A percentile compares a stretch with the other conserved stretches of the same genome.
phyloP scores from a whole-genome alignment of 2,888 invertebrate genomes.

The Plebejus anna region DNA sequence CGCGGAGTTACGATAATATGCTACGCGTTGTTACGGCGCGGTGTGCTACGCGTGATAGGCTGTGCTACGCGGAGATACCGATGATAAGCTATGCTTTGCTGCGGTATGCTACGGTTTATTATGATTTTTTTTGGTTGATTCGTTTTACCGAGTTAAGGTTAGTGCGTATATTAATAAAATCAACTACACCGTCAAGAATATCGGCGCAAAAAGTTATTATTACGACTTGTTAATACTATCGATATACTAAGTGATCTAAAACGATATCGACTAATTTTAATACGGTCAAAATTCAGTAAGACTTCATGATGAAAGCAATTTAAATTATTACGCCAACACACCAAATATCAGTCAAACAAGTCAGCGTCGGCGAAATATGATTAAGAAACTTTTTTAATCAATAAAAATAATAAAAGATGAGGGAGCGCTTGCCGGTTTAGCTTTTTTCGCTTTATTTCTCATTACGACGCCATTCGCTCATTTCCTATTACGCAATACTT shows the following conservation, averaged over 20 bases:
- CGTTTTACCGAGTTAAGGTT: too few species aligned
- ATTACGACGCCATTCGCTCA: constrained; percentile 57
- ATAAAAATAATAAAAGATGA: constrained; percentile 53
- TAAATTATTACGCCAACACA: constrained; percentile 1
- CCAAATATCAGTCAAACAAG: constrained; percentile 30
- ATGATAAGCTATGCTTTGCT: not conserved
- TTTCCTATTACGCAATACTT: constrained; percentile 69
- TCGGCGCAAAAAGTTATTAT: too few species aligned
- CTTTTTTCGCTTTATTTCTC: constrained; percentile 62
- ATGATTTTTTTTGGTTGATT: too few species aligned
- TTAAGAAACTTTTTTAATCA: constrained; percentile 75
- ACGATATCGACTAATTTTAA: not conserved
- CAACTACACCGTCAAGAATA: too few species aligned
- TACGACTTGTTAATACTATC: too few species aligned
- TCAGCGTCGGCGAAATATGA: constrained; percentile 56
- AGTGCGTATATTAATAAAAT: too few species aligned
- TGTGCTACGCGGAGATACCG: too few species aligned
- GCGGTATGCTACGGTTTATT: not conserved
- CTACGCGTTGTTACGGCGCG: too few species aligned
- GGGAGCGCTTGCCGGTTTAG: constrained; percentile 38
- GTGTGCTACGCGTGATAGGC: too few species aligned
- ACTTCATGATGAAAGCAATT: constrained; percentile 23
- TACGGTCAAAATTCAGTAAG: not conserved
- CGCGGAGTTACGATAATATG: too few species aligned
- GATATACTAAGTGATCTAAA: not conserved